phyloP scores from a whole-genome alignment of 2,113 vertebrate species.

The Mus spicilegus region DNA sequence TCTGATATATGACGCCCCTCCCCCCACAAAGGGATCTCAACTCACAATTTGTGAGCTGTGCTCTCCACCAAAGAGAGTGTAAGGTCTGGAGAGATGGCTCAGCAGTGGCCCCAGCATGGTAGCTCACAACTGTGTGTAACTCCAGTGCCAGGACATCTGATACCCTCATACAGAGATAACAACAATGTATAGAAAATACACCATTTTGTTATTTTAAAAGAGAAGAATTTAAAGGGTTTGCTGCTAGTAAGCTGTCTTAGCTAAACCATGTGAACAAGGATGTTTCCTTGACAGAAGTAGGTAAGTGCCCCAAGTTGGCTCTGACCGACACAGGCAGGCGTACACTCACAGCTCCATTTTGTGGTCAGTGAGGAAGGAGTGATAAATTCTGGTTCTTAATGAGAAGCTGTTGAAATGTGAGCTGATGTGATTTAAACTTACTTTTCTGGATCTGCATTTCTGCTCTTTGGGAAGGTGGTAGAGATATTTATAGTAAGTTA shows the following conservation, averaged over 20 bases:
- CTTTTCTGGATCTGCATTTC: neutral
- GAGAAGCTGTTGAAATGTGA: neutral
- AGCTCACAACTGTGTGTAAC: too few relatives aligned
- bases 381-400: neutral
- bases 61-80: neutral
- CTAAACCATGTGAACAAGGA: neutral
- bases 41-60: neutral
- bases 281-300: constrained; percentile 17
- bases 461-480: neutral
- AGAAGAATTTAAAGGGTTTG: constrained; percentile 15
- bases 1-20: neutral
- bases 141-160: neutral
- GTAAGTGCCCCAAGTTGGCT: neutral
- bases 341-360: neutral
- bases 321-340: neutral
- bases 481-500: neutral
- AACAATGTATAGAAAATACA: neutral
- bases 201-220: neutral
- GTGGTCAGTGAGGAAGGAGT: too few relatives aligned
- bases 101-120: neutral
- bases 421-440: neutral
- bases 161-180: neutral
- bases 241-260: neutral
- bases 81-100: neutral
- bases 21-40: neutral